Percentiles rank a stretch among this genome's conserved stretches.
Evolutionary conservation across 2,113 vertebrate genomes (phyloP).

Genomic region (Danio rerio): DNA sequence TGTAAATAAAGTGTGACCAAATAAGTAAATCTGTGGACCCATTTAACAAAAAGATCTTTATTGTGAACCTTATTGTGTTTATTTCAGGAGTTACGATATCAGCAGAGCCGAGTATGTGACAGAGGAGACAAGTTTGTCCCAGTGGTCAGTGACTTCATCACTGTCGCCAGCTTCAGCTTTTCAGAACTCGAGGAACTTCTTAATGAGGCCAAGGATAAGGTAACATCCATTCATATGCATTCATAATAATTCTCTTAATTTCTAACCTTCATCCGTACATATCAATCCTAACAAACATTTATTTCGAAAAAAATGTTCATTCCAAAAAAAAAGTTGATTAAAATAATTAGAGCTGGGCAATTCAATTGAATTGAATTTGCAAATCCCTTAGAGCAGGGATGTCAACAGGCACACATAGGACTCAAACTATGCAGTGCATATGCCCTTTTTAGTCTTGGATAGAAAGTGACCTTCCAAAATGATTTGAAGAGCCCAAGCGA

Average conservation of each 20-base stretch:
- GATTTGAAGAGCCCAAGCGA: too few relatives aligned
- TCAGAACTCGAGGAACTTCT: constrained; percentile 96
- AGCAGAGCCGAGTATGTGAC: constrained; percentile 85
- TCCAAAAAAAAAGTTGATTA: neutral
- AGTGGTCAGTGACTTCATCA: constrained; percentile 98
- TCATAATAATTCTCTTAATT: neutral
- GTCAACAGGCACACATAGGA: too few relatives aligned
- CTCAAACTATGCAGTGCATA: too few relatives aligned
- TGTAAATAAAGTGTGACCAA: too few relatives aligned
- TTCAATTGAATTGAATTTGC: too few relatives aligned
- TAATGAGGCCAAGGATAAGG: constrained; percentile 92
- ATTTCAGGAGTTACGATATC: constrained; percentile 91
- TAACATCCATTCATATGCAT: constrained; percentile 65
- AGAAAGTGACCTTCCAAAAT: too few relatives aligned
- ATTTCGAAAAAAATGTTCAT: neutral
- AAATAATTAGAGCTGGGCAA: too few relatives aligned
- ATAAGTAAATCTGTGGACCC: too few relatives aligned
- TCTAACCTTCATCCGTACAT: neutral
- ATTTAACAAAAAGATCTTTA: neutral
- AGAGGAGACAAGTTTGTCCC: constrained; percentile 94
- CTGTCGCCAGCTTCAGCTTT: constrained; percentile 97
- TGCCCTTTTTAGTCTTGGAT: too few relatives aligned
- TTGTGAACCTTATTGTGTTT: neutral
- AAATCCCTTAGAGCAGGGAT: too few relatives aligned
- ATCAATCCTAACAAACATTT: constrained; percentile 11